Percentiles rank a stretch among this genome's conserved stretches.
Conservation (phyloP, 2,113 vertebrate species). For the Bubo bubo region DNA sequence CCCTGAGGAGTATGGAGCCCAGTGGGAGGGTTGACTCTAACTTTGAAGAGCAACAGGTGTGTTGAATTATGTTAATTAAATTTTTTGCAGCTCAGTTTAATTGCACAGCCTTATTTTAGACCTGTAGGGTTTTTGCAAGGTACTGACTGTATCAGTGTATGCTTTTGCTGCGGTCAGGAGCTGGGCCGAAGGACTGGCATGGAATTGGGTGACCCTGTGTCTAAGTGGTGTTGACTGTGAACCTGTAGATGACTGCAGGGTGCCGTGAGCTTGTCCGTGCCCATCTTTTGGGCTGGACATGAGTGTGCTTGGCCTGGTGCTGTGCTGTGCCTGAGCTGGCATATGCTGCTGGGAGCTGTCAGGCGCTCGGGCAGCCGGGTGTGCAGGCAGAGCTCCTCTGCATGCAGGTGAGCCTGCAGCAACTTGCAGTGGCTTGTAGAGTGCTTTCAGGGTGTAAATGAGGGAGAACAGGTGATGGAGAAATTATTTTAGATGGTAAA, state of each 20-base stretch:
- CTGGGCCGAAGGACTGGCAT: neutral
- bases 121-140: neutral
- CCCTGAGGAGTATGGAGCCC: accelerated
- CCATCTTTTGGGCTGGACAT: neutral
- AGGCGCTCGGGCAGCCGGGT: accelerated
- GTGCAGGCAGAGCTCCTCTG: neutral
- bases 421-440: neutral
- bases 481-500: neutral
- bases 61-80: neutral
- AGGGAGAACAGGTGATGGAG: neutral
- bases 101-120: neutral
- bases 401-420: neutral
- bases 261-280: neutral
- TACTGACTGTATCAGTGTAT: accelerated
- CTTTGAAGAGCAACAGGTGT: neutral
- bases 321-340: neutral
- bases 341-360: neutral
- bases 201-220: neutral
- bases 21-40: neutral
- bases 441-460: neutral
- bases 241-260: neutral
- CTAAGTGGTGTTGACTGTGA: neutral
- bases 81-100: neutral
- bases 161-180: accelerated
- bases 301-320: neutral